Conservation (phyloP, 2,888 invertebrate genomes). For the Chrysomela aeneicollis region DNA sequence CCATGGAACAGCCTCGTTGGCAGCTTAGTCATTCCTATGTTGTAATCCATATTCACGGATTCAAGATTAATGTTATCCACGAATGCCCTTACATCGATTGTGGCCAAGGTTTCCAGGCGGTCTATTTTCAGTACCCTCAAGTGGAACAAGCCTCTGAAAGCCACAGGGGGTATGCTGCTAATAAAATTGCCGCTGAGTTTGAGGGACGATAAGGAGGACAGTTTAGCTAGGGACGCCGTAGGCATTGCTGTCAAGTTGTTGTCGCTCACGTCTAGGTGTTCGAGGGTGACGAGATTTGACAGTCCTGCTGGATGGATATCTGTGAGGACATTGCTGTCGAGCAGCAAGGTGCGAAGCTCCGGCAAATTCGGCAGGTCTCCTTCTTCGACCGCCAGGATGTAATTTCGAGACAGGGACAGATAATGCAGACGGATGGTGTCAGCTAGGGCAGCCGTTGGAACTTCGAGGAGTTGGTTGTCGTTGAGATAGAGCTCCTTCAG, state of each 20-base stretch:
- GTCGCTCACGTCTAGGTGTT: slow-evolving; percentile 78
- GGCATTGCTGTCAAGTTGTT: slow-evolving; percentile 84
- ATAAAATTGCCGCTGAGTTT: slow-evolving; percentile 83
- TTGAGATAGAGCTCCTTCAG: slow-evolving; percentile 77
- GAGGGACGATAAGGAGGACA: slow-evolving; percentile 78
- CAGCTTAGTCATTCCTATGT: slow-evolving; percentile 74
- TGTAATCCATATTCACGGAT: slow-evolving; percentile 79
- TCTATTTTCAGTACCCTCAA: slow-evolving; percentile 78
- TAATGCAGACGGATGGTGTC: slow-evolving; percentile 73
- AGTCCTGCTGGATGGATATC: slow-evolving; percentile 77
- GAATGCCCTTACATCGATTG: slow-evolving; percentile 80
- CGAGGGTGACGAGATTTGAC: slow-evolving; percentile 76
- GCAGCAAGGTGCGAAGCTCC: slow-evolving; percentile 73
- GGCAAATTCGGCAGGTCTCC: slow-evolving; percentile 77
- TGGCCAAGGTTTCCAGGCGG: slow-evolving; percentile 71
- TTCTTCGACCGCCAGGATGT: slow-evolving; percentile 75
- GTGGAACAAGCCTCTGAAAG: slow-evolving; percentile 85
- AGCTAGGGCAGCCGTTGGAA: slow-evolving; percentile 74
- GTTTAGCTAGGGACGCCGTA: slow-evolving; percentile 77
- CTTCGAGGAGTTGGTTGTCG: slow-evolving; percentile 80
- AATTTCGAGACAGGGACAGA: slow-evolving; percentile 81
- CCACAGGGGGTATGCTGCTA: slow-evolving; percentile 74
- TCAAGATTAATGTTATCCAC: slow-evolving; percentile 86
- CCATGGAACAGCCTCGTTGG: slow-evolving; percentile 86
- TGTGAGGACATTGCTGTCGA: slow-evolving; percentile 80